phyloP scores from a whole-genome alignment of 2,888 invertebrate genomes.

The Stomorhina lunata region DNA sequence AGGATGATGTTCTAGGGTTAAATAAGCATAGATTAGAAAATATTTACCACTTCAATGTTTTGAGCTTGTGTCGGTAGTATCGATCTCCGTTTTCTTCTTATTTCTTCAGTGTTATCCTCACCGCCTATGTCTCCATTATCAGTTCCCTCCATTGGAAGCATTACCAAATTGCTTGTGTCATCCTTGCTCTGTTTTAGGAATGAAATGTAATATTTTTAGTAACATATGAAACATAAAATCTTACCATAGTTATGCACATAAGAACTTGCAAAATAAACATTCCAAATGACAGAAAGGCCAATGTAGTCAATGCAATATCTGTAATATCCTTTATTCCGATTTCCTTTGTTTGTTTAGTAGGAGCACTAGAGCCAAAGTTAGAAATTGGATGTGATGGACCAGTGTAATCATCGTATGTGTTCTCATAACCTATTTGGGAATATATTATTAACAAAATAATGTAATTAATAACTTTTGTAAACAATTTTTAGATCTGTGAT shows the following conservation, averaged over 20 bases:
- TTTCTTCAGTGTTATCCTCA: conserved; percentile 64
- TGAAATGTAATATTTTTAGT: background rate
- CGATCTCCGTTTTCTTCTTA: conserved; percentile 66
- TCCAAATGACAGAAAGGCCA: conserved; percentile 90
- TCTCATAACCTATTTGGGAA: conserved; percentile 72
- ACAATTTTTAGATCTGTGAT: too few relatives aligned
- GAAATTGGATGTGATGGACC: conserved; percentile 37
- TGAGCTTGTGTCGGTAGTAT: background rate
- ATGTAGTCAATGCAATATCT: conserved; percentile 89
- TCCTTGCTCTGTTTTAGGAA: conserved; percentile 56
- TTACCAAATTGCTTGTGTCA: conserved; percentile 61
- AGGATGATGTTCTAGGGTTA: too few relatives aligned
- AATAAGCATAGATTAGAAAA: background rate
- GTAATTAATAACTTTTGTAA: too few relatives aligned
- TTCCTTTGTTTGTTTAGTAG: conserved; percentile 78
- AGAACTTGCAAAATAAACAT: conserved; percentile 89
- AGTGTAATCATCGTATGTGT: conserved; percentile 63
- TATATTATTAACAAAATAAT: too few relatives aligned
- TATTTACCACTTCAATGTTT: conserved; percentile 43
- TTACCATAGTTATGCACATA: conserved; percentile 84
- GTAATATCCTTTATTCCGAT: conserved; percentile 86
- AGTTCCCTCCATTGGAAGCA: conserved; percentile 65
- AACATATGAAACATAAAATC: background rate
- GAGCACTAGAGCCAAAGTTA: conserved; percentile 35
- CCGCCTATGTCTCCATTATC: conserved; percentile 36